Evolutionary conservation across 2,113 vertebrate species (phyloP), one percentile per base, ranked within the genome.

Genomic region (Microtus ochrogaster): DNA sequence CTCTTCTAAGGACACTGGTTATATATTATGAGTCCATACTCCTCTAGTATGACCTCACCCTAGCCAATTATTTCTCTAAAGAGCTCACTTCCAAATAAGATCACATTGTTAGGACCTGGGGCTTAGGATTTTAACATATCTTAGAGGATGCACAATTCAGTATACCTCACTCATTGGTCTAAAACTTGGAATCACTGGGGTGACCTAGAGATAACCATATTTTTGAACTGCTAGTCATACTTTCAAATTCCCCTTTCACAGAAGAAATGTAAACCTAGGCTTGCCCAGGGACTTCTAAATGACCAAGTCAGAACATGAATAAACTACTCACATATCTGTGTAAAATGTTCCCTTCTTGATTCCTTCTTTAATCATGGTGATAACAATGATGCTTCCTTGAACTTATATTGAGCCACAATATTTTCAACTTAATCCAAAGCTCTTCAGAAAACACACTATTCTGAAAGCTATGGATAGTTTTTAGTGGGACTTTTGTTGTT

Each of bases 351-450:
- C 26, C 4, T 33, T 91, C 44, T 89, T 44, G 11, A 79, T 41
- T 77, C 16, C 28, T 41, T 84, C 68, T 66, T 94, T 72, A 82
- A 72, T 91, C 41, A 36, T 74, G 28, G 30, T 74, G 30, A 65
- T 89, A 85, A 85, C 7, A 92, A 17, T 33, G 66, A 65, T 63
- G 26, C 49, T 93, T 90, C 88, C 72, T 78, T 92, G 84, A 73
- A 92, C n/a, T 95, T 92, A 68, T 14, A 63, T 96, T 88, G 7
- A 36, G 63, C 85, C 47, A 74, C 39, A 87, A 26, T 73, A 96
- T 12, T 87, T 52, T 84, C 63, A 76, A 49, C 36, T 92, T 77
- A 96, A 81, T 81, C 30, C 61, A 87, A 88, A 85, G 1, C 36
- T 88, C 49, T 77, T 11, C 12, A 91, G 7, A 91, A 91, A 93